phyloP scores from a whole-genome alignment of 2,888 invertebrate genomes.

The Parasteatoda lunata region DNA sequence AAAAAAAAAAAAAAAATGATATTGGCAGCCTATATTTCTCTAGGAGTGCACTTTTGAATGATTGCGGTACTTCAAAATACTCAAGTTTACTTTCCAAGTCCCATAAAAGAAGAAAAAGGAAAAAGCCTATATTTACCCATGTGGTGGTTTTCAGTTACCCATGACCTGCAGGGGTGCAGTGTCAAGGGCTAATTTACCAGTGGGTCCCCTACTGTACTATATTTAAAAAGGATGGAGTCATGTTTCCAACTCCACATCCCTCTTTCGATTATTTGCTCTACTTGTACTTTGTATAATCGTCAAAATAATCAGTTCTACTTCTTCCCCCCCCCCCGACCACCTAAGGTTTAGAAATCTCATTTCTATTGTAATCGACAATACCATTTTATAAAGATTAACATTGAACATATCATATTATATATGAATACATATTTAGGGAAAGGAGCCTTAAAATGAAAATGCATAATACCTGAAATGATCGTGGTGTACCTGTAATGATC shows the following conservation, averaged over 20 bases:
- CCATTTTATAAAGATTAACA: too few species aligned
- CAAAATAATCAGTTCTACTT: too few species aligned
- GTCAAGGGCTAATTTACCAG: slow-evolving; percentile 47
- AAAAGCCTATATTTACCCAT: slow-evolving; percentile 38
- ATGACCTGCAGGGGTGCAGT: slow-evolving; percentile 39
- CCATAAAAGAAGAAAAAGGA: slow-evolving; percentile 1
- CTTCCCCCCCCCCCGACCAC: too few species aligned
- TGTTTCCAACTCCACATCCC: slow-evolving; percentile 20
- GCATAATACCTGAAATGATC: too few species aligned
- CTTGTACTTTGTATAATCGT: too few species aligned
- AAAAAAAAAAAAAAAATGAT: too few species aligned
- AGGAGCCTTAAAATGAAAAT: too few species aligned
- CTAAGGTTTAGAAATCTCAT: too few species aligned
- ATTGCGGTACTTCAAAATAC: not conserved
- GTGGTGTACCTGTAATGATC: too few species aligned
- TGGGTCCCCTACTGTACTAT: slow-evolving; percentile 10
- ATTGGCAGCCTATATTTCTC: not conserved
- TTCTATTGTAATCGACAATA: too few species aligned
- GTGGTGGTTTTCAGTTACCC: slow-evolving; percentile 43
- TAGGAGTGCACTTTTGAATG: not conserved
- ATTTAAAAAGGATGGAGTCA: slow-evolving; percentile 6
- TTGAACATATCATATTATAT: too few species aligned
- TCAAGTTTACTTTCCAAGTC: not conserved
- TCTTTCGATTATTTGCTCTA: not conserved
- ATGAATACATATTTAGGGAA: too few species aligned